These are phyloP conservation scores for Probaryconus sp. DNA, from an alignment of 1,140 invertebrate species.

Conservation along the genomic window DNA sequence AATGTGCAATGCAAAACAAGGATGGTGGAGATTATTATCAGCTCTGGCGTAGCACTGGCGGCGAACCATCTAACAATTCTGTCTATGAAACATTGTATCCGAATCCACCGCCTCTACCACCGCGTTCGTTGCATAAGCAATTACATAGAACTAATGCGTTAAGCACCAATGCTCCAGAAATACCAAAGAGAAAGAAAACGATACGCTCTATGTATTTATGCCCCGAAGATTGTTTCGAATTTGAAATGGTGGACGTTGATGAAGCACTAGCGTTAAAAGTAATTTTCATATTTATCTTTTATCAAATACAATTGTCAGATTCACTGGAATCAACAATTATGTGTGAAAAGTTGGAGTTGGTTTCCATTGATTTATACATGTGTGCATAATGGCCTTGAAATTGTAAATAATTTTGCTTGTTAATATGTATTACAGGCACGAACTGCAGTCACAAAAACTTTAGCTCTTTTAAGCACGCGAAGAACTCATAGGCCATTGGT, in stretches of 20 bases:
- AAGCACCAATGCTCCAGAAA: slow-evolving; percentile 72
- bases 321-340: too few relatives aligned
- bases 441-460: slow-evolving; percentile 75
- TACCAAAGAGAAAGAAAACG: slow-evolving; percentile 79
- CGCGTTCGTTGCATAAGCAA: slow-evolving; percentile 80
- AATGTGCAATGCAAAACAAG: slow-evolving; percentile 59
- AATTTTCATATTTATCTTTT: slow-evolving; percentile 29
- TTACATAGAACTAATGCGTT: slow-evolving; percentile 81
- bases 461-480: slow-evolving; percentile 73
- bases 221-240: slow-evolving; percentile 86
- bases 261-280: slow-evolving; percentile 78
- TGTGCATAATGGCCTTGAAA: too few relatives aligned
- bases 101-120: slow-evolving; percentile 78
- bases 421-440: slow-evolving; percentile 59
- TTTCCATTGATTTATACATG: too few relatives aligned
- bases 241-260: slow-evolving; percentile 88
- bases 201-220: slow-evolving; percentile 66
- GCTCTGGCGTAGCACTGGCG: slow-evolving; percentile 76
- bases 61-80: slow-evolving; percentile 66
- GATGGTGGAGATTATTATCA: slow-evolving; percentile 76
- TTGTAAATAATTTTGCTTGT: too few relatives aligned
- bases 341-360: too few relatives aligned
- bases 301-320: too few relatives aligned
- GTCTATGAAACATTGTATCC: slow-evolving; percentile 70
- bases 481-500: slow-evolving; percentile 69